A percentile compares a stretch with the other conserved stretches of the same genome.
Conservation (phyloP, 2,888 invertebrate genomes). For the Pocota personata region DNA sequence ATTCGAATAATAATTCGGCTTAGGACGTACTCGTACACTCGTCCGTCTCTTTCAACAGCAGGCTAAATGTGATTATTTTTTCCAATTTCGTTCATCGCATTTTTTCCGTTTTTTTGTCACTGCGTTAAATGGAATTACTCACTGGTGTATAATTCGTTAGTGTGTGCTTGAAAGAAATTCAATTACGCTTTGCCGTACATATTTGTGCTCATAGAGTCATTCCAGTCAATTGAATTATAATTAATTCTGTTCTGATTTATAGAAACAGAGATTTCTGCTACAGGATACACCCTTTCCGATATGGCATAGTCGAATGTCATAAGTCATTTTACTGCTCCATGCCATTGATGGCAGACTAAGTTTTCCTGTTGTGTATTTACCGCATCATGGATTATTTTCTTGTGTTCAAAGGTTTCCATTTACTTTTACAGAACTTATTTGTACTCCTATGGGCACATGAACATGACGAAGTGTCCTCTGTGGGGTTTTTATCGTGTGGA, state of each 20-base stretch:
- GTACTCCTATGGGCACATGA: neutral
- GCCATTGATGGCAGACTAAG: conserved; percentile 18
- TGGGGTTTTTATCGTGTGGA: neutral
- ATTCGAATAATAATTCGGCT: neutral
- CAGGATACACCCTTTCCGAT: conserved; percentile 5
- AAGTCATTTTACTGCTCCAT: conserved; percentile 42
- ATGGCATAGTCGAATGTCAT: conserved; percentile 34
- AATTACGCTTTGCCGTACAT: conserved; percentile 40
- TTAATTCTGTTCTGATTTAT: conserved; percentile 63
- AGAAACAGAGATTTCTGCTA: conserved; percentile 31
- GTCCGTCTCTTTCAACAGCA: neutral
- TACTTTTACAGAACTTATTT: conserved; percentile 5
- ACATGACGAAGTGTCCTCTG: neutral
- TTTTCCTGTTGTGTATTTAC: conserved; percentile 29
- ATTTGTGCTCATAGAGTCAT: conserved; percentile 40
- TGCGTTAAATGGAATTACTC: conserved; percentile 29
- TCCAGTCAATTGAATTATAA: conserved; percentile 68
- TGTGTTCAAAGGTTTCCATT: conserved; percentile 15
- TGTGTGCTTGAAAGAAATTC: conserved; percentile 57
- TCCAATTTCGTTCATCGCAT: neutral
- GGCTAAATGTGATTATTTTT: conserved; percentile 1
- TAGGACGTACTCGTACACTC: neutral
- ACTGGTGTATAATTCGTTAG: conserved; percentile 37
- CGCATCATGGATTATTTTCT: conserved; percentile 35
- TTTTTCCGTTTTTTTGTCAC: neutral